Evolutionary conservation across 2,888 invertebrate species (phyloP), one percentile per base, ranked within the genome.

Genomic region (Spodoptera exigua): DNA sequence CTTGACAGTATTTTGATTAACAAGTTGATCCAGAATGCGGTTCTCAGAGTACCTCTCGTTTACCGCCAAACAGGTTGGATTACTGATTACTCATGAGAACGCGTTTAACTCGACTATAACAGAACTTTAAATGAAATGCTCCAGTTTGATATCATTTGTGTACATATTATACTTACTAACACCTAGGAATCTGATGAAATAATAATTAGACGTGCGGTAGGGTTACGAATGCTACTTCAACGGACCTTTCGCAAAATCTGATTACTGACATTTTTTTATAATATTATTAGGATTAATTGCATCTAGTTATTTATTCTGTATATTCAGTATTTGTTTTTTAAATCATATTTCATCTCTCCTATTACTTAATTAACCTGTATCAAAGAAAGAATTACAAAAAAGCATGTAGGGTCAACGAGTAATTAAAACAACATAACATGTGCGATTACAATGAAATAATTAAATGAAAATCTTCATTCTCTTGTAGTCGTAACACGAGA

Each of bases 51-150:
- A 52, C 34, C 27, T 9, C 32, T 65, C 27, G 35, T 48, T 43
- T 41, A 67, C 52, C 45, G 17, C 37, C 27, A 53, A 69, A 67
- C 67, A 40, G 70, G 58, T 68, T 70, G 53, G 53, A 46, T 58
- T 37, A 63, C 53, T 17, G 47, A 34, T 45, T 10, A 68, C 53
- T 48, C 37, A 51, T 13, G 12, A 43, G 21, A 64, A 70, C 70
- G 47, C 43, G 68, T 70, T 67, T 70, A 54, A 70, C 70, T 68
- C 46, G 65, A 43, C 40, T 36, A 36, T 12, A 39, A 45, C 35
- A 49, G 46, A 49, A 60, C 46, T 13, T 53, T 47, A 60, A 44
- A 13, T 63, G 35, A 21, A 59, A 47, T 64, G 65, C 36, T 64
- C 65, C 34, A 59, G 37, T 64, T 64, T 27, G 36, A 61, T 36